phyloP scores from a whole-genome alignment of 2,888 invertebrate species.

The Agrotis clavis region DNA sequence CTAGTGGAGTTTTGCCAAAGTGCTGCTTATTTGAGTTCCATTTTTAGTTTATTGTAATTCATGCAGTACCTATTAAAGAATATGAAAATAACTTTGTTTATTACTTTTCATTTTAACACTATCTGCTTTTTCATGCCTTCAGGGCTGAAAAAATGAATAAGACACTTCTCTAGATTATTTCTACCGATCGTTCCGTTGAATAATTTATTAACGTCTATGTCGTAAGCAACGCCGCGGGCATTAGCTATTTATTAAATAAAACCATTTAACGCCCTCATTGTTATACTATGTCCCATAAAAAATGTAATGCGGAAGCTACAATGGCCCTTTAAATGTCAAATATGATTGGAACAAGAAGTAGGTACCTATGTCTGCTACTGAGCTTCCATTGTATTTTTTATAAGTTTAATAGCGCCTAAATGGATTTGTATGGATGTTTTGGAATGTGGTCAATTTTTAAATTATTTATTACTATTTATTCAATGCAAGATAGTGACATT shows the following conservation, averaged over 20 bases:
- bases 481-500: not conserved
- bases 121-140: no score
- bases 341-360: not conserved
- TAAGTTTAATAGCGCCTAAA: no score
- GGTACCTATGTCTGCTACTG: no score
- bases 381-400: no score
- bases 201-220: no score
- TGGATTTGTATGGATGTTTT: not conserved
- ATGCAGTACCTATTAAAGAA: no score
- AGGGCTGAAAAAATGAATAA: no score
- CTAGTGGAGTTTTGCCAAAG: constrained; percentile 9
- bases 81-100: not conserved
- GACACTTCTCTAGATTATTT: no score
- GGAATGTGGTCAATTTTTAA: not conserved
- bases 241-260: not conserved
- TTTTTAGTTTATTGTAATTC: not conserved
- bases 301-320: constrained; percentile 10
- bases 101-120: not conserved
- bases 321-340: constrained; percentile 21
- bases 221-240: not conserved
- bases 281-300: not conserved
- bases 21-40: not conserved
- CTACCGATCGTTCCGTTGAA: not conserved
- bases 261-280: not conserved
- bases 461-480: not conserved